Evolutionary conservation across 2,797 vertebrate species (phyloP), one percentile per base, ranked within the genome.

Genomic region (Pyrrhura leucotis): DNA sequence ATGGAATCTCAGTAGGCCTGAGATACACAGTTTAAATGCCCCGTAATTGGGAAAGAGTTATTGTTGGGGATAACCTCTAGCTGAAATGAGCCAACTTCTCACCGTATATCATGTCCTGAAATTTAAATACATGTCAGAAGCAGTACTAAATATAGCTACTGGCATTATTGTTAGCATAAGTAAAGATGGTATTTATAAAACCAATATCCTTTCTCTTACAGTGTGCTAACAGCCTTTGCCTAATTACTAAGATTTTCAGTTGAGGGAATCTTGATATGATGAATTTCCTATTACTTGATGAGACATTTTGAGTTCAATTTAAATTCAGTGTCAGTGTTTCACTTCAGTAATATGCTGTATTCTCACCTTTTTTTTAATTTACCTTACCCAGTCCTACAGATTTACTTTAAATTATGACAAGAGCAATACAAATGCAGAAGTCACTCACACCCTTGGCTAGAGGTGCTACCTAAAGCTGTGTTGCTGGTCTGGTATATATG

Each of bases 241-340:
- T 91, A 91, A 95, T 92, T 87, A 69, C 58, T 82, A 88, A 26
- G 73, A 82, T 93, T 95, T 93, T 89, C 80, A 87, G 47, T 78
- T 85, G 88, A 87, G 40, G 45, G 47, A 77, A 73, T 90, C 93
- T 65, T 73, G 80, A 65, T 91, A 51, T 84, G 88, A 93, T 93
- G 78, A 95, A 90, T 85, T 66, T 31, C 62, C 51, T 90, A 8
- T 85, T 90, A 74, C 50, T 75, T 72, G 79, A 89, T 84, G 76
- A 90, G 78, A 75, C 37, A 62, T 62, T 85, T 77, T 26, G n/a
- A 22, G 82, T 0, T 4, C 14, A 63, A 81, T 92, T 94, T 65
- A 78, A 89, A 91, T 84, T 91, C 72, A 47, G 8, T 62, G 62
- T 93, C 76, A 88, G 68, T 47, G 47, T 90, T 88, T 78, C 69